These are phyloP conservation scores for Trachurus trachurus DNA, from an alignment of 2,797 vertebrate genomes.

Conservation along the genomic window DNA sequence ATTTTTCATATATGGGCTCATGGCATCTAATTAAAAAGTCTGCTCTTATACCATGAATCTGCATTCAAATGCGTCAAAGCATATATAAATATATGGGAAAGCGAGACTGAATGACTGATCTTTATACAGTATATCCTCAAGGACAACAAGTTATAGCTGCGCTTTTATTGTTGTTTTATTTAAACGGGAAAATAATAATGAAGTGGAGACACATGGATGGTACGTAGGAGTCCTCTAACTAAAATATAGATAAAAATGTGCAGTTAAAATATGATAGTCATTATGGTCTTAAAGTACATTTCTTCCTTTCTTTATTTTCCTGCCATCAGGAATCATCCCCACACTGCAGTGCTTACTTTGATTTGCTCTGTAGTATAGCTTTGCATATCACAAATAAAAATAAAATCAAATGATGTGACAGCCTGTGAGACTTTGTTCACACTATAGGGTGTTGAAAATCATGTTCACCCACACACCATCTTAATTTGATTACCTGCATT, in stretches of 20 bases:
- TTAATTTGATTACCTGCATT: conserved; percentile 7
- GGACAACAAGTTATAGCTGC: not conserved
- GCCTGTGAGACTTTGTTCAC: not conserved
- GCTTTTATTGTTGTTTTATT: not conserved
- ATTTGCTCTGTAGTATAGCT: not conserved
- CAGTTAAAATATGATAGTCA: not conserved
- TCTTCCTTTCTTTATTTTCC: not conserved
- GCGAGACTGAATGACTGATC: not conserved
- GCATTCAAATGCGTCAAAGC: conserved; percentile 22
- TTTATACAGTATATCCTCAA: not conserved
- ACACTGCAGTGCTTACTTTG: not conserved
- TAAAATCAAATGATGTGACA: conserved; percentile 10
- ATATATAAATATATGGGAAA: not conserved
- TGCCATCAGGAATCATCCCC: not conserved
- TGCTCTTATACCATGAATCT: not conserved
- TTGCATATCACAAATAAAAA: conserved; percentile 11
- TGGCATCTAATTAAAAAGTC: conserved; percentile 24
- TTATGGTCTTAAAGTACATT: not conserved
- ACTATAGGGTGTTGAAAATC: conserved; percentile 20
- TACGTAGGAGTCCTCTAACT: not conserved
- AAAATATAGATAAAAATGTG: not conserved
- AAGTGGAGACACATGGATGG: not conserved
- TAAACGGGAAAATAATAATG: not conserved
- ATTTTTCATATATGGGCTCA: not conserved
- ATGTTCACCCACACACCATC: not conserved